Conservation (phyloP, 2,113 vertebrate species). For the Pedetes capensis region DNA sequence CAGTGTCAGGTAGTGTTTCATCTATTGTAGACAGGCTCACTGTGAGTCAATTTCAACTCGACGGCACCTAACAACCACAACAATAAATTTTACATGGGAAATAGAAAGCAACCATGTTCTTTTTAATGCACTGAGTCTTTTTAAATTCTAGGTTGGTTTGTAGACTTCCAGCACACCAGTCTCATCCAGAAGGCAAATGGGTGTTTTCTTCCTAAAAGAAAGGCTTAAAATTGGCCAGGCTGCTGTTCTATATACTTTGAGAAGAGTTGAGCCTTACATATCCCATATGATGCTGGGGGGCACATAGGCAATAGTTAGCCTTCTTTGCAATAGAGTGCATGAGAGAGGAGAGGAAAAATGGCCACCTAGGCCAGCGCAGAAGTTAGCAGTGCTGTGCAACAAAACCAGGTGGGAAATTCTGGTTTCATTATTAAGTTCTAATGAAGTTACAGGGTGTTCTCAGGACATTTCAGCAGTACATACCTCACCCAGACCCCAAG, state of each 20-base stretch:
- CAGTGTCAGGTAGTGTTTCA: too few relatives aligned
- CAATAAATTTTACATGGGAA: too few relatives aligned
- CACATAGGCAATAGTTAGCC: neutral
- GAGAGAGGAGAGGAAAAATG: neutral
- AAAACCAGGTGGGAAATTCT: neutral
- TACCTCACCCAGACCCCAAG: constrained; percentile 4
- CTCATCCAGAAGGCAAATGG: constrained; percentile 42
- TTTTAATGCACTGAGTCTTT: constrained; percentile 75
- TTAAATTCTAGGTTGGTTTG: constrained; percentile 71
- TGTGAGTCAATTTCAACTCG: too few relatives aligned
- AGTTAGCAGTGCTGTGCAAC: neutral
- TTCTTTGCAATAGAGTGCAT: neutral
- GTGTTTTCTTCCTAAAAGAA: constrained; percentile 76
- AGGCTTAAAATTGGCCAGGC: constrained; percentile 44
- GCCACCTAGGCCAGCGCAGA: neutral
- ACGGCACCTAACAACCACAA: too few relatives aligned
- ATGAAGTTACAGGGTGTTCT: neutral
- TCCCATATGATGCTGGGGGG: neutral
- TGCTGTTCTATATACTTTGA: neutral
- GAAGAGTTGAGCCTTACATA: neutral
- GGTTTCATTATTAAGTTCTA: neutral
- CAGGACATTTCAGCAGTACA: neutral
- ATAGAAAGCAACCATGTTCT: constrained; percentile 61
- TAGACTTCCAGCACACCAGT: neutral
- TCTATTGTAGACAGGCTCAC: too few relatives aligned